Evolutionary conservation across 2,888 invertebrate genomes (phyloP).

Genomic region (Mayetiola destructor): DNA sequence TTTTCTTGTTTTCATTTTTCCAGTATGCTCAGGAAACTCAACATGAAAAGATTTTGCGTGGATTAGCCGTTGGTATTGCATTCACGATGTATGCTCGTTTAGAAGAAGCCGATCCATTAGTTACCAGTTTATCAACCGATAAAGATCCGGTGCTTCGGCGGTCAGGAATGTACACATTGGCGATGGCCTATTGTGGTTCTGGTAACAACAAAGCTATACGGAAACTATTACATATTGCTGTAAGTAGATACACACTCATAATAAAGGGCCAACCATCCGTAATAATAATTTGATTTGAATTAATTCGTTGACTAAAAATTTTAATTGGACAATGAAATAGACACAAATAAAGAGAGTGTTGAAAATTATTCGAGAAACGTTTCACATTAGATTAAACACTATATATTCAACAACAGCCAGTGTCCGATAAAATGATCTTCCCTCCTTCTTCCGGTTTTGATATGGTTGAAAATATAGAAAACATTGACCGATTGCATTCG

Average conservation of each 20-base stretch:
- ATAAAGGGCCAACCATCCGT: background rate
- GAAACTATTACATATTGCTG: conserved; percentile 86
- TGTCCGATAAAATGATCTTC: too few species aligned
- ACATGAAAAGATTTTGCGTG: conserved; percentile 96
- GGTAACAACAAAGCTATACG: conserved; percentile 95
- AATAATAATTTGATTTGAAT: too few species aligned
- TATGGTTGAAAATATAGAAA: too few species aligned
- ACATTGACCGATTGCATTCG: too few species aligned
- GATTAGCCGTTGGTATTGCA: conserved; percentile 90
- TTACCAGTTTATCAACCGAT: conserved; percentile 76
- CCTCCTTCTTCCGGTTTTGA: too few species aligned
- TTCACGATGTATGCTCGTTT: conserved; percentile 93
- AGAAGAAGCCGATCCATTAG: conserved; percentile 90
- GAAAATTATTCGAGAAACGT: too few species aligned
- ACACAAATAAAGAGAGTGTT: too few species aligned
- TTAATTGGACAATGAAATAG: too few species aligned
- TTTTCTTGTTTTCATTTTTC: conserved; percentile 19
- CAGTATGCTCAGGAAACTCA: conserved; percentile 76
- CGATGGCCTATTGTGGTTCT: conserved; percentile 96
- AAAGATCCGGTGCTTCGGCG: conserved; percentile 90
- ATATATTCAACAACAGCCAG: too few species aligned
- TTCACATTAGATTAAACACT: too few species aligned
- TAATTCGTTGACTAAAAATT: too few species aligned
- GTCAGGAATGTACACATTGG: conserved; percentile 95
- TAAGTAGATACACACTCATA: conserved; percentile 36